Evolutionary conservation across 1,140 invertebrate species (phyloP).

Genomic region (Luehdorfia chinensis): DNA sequence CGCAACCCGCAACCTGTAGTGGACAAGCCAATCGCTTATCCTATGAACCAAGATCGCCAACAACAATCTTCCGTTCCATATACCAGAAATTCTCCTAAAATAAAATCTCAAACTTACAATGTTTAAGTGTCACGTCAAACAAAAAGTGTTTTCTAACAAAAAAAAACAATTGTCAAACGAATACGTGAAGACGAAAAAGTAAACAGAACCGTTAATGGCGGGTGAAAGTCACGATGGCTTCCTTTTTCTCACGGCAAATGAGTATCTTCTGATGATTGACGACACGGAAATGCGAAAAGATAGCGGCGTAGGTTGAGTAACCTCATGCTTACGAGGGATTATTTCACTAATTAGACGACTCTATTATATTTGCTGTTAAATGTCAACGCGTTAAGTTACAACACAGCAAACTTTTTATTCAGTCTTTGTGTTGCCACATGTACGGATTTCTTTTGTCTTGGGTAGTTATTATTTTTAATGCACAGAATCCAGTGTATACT

Average conservation of each 20-base stretch:
- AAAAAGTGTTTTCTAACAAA: too few species aligned
- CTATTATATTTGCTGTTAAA: slow-evolving; percentile 4
- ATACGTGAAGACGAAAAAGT: slow-evolving; percentile 38
- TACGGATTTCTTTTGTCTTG: too few species aligned
- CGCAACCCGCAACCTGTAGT: too few species aligned
- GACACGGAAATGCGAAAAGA: slow-evolving; percentile 33
- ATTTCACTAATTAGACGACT: slow-evolving; percentile 16
- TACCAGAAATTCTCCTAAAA: too few species aligned
- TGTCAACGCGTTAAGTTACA: not conserved
- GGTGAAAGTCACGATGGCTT: slow-evolving; percentile 52
- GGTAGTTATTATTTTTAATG: too few species aligned
- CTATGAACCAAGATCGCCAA: too few species aligned
- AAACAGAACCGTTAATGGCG: slow-evolving; percentile 43
- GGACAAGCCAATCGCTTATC: too few species aligned
- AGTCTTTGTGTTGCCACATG: too few species aligned
- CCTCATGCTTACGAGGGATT: slow-evolving; percentile 7
- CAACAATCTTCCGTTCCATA: too few species aligned
- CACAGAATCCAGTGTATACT: too few species aligned
- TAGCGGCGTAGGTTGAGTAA: slow-evolving; percentile 14
- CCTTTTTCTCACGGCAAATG: slow-evolving; percentile 58
- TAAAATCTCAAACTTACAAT: too few species aligned
- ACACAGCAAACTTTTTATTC: not conserved
- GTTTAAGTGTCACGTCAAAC: too few species aligned
- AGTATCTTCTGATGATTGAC: slow-evolving; percentile 45
- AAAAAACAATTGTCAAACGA: slow-evolving; percentile 42